phyloP scores from a whole-genome alignment of 2,888 invertebrate genomes.

The Lingula anatina region DNA sequence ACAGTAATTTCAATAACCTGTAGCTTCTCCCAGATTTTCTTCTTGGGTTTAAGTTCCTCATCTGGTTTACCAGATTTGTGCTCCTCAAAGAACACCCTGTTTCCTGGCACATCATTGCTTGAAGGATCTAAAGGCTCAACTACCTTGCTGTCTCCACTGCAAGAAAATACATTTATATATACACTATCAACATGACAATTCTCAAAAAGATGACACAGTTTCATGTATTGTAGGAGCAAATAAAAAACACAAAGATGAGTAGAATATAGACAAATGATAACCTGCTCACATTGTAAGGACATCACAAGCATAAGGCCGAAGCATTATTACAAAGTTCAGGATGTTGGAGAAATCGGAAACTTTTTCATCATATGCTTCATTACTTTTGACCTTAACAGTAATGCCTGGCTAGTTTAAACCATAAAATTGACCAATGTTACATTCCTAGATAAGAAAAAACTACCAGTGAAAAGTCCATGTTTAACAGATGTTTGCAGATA shows the following conservation, averaged over 20 bases:
- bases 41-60: conserved; percentile 86
- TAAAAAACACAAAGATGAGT: no score
- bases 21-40: conserved; percentile 91
- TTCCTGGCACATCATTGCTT: conserved; percentile 71
- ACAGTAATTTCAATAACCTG: no score
- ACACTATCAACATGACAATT: no score
- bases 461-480: no score
- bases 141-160: conserved; percentile 33
- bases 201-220: not conserved
- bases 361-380: no score
- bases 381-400: no score
- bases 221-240: not conserved
- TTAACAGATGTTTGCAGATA: no score
- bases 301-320: not conserved
- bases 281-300: not conserved
- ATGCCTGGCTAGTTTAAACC: no score
- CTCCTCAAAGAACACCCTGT: conserved; percentile 76
- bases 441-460: no score
- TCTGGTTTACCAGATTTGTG: conserved; percentile 74
- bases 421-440: no score
- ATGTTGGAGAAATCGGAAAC: no score
- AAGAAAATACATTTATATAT: conserved; percentile 6
- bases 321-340: not conserved
- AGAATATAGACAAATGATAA: not conserved
- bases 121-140: conserved; percentile 85